Evolutionary conservation across 2,797 vertebrate species (phyloP).

Genomic region (Onychomys arenicola): DNA sequence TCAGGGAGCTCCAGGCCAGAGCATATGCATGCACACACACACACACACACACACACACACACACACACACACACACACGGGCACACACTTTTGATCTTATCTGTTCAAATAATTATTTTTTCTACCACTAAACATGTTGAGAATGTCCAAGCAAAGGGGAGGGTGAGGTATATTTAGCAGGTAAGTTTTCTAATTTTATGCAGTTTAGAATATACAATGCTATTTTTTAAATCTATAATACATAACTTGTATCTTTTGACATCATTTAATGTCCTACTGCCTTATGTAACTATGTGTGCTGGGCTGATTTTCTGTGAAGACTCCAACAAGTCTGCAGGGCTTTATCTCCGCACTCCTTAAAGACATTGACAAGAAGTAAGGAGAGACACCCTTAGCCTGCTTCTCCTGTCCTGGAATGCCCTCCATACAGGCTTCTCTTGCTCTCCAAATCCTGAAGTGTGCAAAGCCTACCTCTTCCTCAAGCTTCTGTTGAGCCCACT

Average conservation of each 20-base stretch:
- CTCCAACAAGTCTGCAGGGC: neutral
- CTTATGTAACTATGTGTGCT: neutral
- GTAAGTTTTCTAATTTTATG: conserved; percentile 8
- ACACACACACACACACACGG: neutral
- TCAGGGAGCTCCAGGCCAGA: neutral
- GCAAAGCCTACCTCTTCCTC: neutral
- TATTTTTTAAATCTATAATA: neutral
- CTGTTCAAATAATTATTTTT: conserved; percentile 8
- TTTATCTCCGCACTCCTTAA: neutral
- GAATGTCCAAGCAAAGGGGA: neutral
- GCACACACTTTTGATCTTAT: conserved; percentile 3
- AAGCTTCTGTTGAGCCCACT: neutral
- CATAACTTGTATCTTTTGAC: neutral
- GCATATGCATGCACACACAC: neutral
- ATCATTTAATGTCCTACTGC: neutral
- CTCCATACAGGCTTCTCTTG: neutral
- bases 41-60: neutral
- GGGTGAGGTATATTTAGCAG: neutral
- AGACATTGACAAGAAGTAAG: neutral
- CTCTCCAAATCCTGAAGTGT: neutral
- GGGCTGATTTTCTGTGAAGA: conserved; percentile 20
- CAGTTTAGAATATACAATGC: conserved; percentile 2
- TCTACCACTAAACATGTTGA: conserved; percentile 29
- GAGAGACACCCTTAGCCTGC: neutral
- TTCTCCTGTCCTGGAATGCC: neutral